phyloP scores from a whole-genome alignment of 2,797 vertebrate genomes.

The Labroides dimidiatus region DNA sequence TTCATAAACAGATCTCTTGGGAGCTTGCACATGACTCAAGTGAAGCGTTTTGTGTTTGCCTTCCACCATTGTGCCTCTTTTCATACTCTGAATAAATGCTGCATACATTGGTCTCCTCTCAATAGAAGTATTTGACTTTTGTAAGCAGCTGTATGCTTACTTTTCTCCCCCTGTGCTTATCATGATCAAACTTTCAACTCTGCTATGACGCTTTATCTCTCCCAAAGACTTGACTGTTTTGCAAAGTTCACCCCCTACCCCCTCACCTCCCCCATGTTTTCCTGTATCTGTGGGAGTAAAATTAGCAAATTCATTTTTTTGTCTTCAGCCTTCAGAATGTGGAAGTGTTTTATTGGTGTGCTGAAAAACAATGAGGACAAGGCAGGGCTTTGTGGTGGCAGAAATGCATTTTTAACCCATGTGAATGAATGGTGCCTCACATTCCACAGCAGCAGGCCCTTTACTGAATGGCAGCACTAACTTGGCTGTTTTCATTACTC shows the following conservation, averaged over 20 bases:
- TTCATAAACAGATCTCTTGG: slow-evolving; percentile 24
- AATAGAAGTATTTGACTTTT: slow-evolving; percentile 67
- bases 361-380: slow-evolving; percentile 83
- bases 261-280: background rate
- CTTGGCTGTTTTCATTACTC: slow-evolving; percentile 82
- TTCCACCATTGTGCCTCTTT: slow-evolving; percentile 42
- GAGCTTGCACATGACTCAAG: slow-evolving; percentile 43
- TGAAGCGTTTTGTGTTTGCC: slow-evolving; percentile 34
- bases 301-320: slow-evolving; percentile 64
- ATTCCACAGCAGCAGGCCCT: slow-evolving; percentile 82
- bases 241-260: slow-evolving; percentile 1
- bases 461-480: slow-evolving; percentile 79
- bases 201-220: slow-evolving; percentile 45
- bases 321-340: slow-evolving; percentile 59
- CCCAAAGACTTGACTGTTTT: slow-evolving; percentile 39
- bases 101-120: slow-evolving; percentile 47
- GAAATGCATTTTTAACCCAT: slow-evolving; percentile 84
- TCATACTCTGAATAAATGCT: slow-evolving; percentile 49
- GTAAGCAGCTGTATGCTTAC: slow-evolving; percentile 55
- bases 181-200: slow-evolving; percentile 69
- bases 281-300: slow-evolving; percentile 61
- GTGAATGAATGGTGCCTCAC: slow-evolving; percentile 85
- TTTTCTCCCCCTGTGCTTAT: slow-evolving; percentile 57
- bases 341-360: slow-evolving; percentile 80
- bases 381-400: slow-evolving; percentile 82